These are phyloP conservation scores for Noctilio leporinus DNA, from an alignment of 2,113 vertebrate genomes.

Conservation along the genomic window DNA sequence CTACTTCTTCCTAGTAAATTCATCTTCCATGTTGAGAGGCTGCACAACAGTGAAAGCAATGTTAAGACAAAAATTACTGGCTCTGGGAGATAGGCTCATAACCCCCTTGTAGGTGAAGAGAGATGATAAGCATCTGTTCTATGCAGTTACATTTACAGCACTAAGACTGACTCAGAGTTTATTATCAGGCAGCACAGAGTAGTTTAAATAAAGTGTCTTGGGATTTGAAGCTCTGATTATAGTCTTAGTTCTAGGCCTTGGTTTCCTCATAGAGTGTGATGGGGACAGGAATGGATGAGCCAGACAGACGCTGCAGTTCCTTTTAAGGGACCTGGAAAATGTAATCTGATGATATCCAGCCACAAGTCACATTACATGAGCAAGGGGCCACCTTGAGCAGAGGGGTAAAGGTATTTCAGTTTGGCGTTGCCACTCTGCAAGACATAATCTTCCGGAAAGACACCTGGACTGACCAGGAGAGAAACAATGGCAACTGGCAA, in stretches of 20 bases:
- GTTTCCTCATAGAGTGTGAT: neutral
- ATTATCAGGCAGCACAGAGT: neutral
- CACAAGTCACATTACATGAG: neutral
- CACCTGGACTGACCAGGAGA: neutral
- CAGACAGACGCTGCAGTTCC: neutral
- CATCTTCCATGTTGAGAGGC: neutral
- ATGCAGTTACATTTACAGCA: neutral
- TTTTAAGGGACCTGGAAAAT: neutral
- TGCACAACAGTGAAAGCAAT: neutral
- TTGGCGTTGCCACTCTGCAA: neutral
- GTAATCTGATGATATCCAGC: neutral
- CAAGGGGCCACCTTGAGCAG: neutral
- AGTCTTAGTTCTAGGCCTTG: neutral
- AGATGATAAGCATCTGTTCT: neutral
- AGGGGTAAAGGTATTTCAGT: neutral
- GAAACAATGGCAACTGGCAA: neutral
- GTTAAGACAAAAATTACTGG: neutral
- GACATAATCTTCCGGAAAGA: neutral
- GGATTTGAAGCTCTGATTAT: neutral
- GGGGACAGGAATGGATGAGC: neutral
- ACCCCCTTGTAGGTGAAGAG: neutral
- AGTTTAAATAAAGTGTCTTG: neutral
- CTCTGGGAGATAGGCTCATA: neutral
- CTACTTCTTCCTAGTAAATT: neutral
- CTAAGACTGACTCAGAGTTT: neutral